Conservation (phyloP, 2,797 vertebrate species). For the Hypotaenidia okinawae region DNA sequence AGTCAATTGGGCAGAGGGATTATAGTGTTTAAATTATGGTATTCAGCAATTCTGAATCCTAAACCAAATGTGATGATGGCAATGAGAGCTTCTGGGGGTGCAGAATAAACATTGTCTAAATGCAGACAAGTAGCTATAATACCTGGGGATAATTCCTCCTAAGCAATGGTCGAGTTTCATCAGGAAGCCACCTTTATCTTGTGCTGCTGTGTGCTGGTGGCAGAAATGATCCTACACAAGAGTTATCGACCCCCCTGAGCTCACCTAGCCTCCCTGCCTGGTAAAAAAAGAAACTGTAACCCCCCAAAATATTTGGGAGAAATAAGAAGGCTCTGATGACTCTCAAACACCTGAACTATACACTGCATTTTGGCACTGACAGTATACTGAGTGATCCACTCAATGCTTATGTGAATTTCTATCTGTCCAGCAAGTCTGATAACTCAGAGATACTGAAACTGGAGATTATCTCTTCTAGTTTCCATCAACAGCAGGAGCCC, state of each 20-base stretch:
- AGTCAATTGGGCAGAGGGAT: neutral
- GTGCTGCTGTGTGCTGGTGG: neutral
- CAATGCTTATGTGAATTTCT: neutral
- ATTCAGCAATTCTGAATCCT: neutral
- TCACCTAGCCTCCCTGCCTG: neutral
- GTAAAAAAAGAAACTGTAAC: neutral
- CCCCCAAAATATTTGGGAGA: neutral
- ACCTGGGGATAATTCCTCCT: neutral
- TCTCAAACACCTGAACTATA: neutral
- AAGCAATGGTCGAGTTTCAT: neutral
- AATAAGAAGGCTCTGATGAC: neutral
- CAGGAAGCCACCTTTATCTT: neutral
- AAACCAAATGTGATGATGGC: neutral
- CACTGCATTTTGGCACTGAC: neutral
- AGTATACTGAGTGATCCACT: neutral
- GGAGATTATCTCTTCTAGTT: neutral
- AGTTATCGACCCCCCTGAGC: neutral
- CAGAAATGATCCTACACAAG: neutral
- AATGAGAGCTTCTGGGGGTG: neutral
- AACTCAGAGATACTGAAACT: neutral
- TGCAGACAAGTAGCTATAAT: neutral
- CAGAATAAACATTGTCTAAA: neutral
- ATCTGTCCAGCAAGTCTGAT: neutral
- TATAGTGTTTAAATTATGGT: neutral
- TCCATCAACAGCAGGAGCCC: neutral